Evolutionary conservation across 2,797 vertebrate species (phyloP).

Genomic region (Trematomus bernacchii): DNA sequence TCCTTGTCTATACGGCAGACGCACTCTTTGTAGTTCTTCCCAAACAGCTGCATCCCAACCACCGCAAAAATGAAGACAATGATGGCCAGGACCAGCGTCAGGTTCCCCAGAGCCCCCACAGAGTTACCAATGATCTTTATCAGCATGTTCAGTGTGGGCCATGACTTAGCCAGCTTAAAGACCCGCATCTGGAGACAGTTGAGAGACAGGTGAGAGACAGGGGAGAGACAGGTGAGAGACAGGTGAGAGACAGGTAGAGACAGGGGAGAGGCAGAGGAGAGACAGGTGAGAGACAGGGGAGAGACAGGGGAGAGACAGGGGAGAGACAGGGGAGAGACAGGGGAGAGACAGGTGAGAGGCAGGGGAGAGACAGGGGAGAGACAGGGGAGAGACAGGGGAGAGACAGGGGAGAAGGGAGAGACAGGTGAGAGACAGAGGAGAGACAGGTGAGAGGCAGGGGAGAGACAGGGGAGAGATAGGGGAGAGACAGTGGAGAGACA

Average conservation of each 20-base stretch:
- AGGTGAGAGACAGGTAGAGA: background rate
- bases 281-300: too few species aligned
- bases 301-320: background rate
- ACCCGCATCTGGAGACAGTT: slow-evolving; percentile 89
- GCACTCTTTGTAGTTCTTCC: slow-evolving; percentile 92
- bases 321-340: background rate
- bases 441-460: too few species aligned
- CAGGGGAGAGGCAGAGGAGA: background rate
- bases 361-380: too few species aligned
- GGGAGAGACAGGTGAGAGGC: too few species aligned
- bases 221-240: too few species aligned
- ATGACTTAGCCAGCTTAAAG: slow-evolving; percentile 97
- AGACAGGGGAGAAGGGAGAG: background rate
- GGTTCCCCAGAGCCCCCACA: slow-evolving; percentile 93
- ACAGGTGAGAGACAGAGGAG: too few species aligned
- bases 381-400: background rate
- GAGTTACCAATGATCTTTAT: slow-evolving; percentile 98
- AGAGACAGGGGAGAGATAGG: too few species aligned
- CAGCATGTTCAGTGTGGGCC: slow-evolving; percentile 97
- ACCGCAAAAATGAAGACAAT: slow-evolving; percentile 98
- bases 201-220: background rate
- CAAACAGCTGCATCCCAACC: slow-evolving; percentile 98
- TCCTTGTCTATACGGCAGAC: slow-evolving; percentile 91
- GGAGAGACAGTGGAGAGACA: too few species aligned
- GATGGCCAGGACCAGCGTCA: slow-evolving; percentile 94